Evolutionary conservation across 2,113 vertebrate genomes (phyloP).

Genomic region (Neogobius melanostomus): DNA sequence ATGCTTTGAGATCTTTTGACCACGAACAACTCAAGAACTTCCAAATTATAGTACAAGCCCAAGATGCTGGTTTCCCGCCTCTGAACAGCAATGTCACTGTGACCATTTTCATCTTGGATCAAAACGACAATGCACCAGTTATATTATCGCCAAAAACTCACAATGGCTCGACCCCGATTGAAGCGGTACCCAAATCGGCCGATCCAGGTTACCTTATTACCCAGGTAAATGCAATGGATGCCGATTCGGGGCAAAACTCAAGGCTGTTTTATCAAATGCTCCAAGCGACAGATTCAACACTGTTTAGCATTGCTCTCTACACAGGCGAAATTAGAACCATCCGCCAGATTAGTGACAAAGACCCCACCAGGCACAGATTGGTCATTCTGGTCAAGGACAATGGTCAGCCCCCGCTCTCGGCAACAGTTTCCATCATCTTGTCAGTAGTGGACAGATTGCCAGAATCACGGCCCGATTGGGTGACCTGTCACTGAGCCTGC

Average conservation of each 20-base stretch:
- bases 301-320: constrained; percentile 82
- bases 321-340: constrained; percentile 83
- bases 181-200: constrained; percentile 74
- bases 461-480: constrained; percentile 79
- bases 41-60: constrained; percentile 79
- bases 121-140: constrained; percentile 83
- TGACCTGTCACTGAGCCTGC: constrained; percentile 77
- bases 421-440: constrained; percentile 86
- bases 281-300: constrained; percentile 78
- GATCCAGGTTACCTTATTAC: constrained; percentile 81
- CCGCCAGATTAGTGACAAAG: constrained; percentile 80
- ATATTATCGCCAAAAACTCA: constrained; percentile 73
- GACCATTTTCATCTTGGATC: constrained; percentile 81
- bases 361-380: constrained; percentile 78
- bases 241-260: constrained; percentile 82
- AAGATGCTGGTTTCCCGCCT: constrained; percentile 81
- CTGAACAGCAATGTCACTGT: constrained; percentile 78
- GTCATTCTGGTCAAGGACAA: constrained; percentile 84
- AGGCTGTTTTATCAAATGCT: constrained; percentile 82
- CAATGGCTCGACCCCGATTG: constrained; percentile 72
- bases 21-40: constrained; percentile 85
- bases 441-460: constrained; percentile 88
- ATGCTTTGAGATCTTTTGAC: constrained; percentile 84
- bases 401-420: constrained; percentile 87
- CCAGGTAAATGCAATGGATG: constrained; percentile 77